Evolutionary conservation across 2,888 invertebrate species (phyloP).

Genomic region (Platypus cylindrus): DNA sequence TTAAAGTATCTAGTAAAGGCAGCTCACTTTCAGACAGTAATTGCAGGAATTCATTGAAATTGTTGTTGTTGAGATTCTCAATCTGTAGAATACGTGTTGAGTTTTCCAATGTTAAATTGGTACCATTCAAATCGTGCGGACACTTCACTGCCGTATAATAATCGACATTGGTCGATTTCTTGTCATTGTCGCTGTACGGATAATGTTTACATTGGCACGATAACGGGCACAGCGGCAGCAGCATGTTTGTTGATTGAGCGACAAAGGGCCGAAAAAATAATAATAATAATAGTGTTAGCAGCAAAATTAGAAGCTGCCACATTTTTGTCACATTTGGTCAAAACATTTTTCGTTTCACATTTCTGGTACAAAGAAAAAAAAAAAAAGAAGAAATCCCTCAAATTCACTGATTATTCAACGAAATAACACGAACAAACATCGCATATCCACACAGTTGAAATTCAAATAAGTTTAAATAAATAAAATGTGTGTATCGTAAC

Average conservation of each 20-base stretch:
- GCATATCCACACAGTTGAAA: too few species aligned
- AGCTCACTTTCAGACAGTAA: slow-evolving; percentile 15
- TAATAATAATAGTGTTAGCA: slow-evolving; percentile 25
- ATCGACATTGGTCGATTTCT: slow-evolving; percentile 15
- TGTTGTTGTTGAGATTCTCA: slow-evolving; percentile 13
- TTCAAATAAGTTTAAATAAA: too few species aligned
- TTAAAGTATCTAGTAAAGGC: slow-evolving; percentile 16
- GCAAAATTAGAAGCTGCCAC: slow-evolving; percentile 28
- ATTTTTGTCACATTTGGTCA: slow-evolving; percentile 18
- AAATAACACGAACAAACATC: too few species aligned
- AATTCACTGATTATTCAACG: too few species aligned
- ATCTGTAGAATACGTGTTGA: slow-evolving; percentile 19
- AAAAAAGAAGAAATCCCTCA: too few species aligned
- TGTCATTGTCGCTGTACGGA: too few species aligned
- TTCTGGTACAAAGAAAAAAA: neutral
- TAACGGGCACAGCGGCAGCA: slow-evolving; percentile 26
- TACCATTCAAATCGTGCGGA: slow-evolving; percentile 5
- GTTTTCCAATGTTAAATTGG: slow-evolving; percentile 13
- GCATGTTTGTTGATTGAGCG: too few species aligned
- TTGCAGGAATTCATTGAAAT: slow-evolving; percentile 14
- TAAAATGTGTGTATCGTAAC: too few species aligned
- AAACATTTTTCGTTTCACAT: slow-evolving; percentile 4
- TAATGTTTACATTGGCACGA: slow-evolving; percentile 27
- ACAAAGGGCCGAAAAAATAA: too few species aligned
- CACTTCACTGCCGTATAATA: slow-evolving; percentile 16